Evolutionary conservation across 1,140 invertebrate species (phyloP), one percentile per base, ranked within the genome.

Genomic region (Lucilia cuprina): DNA sequence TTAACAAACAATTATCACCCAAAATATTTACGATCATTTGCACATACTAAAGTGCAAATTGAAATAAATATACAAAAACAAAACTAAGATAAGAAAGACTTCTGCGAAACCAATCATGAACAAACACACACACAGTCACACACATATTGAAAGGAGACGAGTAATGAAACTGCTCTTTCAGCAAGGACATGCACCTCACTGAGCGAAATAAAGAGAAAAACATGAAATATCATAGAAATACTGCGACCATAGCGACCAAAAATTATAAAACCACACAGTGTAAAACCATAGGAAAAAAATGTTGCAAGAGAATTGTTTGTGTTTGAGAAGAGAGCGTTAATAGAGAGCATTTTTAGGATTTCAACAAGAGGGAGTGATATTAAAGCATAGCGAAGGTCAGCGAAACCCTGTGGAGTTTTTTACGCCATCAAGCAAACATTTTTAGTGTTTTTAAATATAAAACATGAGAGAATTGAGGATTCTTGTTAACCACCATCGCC

Each of bases 1-100:
- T 89, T 89, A 89, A 89, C 87, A 88, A 88, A 89, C 74, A 88
- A 89, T 89, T 88, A 89, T 89, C 88, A 89, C 88, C 84, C 87
- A 89, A 89, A 89, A 89, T 89, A 89, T 89, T 89, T 89, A 88
- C 85, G 87, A 84, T 84, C 85, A 34, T 89, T 83, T 83, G 34
- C 35, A 34, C 55, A 83, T 80, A 34, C 13, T 80, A 21, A 70
- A 65, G 55, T 12, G 80, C 41, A 41, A 41, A 41, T 41, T 8
- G 41, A 41, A 41, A 55, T 21, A 21, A 82, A 82, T 14, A 74
- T 19, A 49, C 10, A 17, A 7, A 25, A n/a, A 17, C 25, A 30
- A 30, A 1, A 3, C 25, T 0, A 12, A 8, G 77, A 80, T 19
- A 55, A 35, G 17, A 41, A 55, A 35, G 17, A 41, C 41, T 83